These are phyloP conservation scores for Laterallus jamaicensis DNA, from an alignment of 2,113 vertebrate genomes.

Conservation along the genomic window DNA sequence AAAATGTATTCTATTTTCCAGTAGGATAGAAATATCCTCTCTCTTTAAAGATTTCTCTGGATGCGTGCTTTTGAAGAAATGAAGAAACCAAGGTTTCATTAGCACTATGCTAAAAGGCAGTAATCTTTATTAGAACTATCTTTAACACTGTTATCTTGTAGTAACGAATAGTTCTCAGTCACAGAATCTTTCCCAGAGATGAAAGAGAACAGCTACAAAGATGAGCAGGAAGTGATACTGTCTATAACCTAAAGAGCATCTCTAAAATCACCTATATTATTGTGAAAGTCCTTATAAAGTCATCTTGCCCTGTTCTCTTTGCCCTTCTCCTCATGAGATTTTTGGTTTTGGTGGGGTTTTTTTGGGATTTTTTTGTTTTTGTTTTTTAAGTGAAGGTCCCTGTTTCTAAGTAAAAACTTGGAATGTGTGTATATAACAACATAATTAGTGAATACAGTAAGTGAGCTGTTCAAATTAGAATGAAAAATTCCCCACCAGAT, in stretches of 20 bases:
- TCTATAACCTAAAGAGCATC: neutral
- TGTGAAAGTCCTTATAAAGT: neutral
- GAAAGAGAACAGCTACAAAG: neutral
- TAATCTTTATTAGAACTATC: neutral
- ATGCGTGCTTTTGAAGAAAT: neutral
- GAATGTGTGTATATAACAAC: neutral
- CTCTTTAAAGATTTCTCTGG: neutral
- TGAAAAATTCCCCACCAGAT: slow-evolving; percentile 3
- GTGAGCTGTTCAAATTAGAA: slow-evolving; percentile 21
- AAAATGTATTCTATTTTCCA: neutral
- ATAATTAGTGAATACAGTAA: slow-evolving; percentile 21
- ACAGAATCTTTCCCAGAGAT: neutral
- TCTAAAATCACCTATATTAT: neutral
- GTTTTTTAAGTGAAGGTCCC: neutral
- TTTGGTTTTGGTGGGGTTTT: neutral
- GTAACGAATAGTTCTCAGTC: neutral
- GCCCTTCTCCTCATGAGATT: neutral
- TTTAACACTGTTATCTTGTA: neutral
- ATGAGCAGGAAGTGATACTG: neutral
- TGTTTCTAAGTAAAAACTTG: slow-evolving; percentile 4
- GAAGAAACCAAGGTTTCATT: neutral
- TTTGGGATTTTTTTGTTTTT: neutral
- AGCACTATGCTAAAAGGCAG: neutral
- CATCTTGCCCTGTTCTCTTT: neutral
- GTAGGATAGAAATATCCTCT: neutral